Evolutionary conservation across 1,140 invertebrate genomes (phyloP), one percentile per base, ranked within the genome.

Genomic region (Gonioctena quinquepunctata): DNA sequence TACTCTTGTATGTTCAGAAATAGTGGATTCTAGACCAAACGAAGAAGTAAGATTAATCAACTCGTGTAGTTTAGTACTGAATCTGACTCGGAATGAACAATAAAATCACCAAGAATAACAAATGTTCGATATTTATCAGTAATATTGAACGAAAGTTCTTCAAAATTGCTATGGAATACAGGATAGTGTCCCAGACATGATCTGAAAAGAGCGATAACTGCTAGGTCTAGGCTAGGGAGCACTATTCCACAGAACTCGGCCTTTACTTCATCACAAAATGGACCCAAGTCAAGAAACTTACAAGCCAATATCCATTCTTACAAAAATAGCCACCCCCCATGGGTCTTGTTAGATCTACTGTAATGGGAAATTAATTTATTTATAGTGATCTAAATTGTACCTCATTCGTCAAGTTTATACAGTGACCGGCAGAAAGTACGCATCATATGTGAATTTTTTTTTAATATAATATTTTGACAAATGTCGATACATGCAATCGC

Each of bases 1-100:
- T 50, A 50, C 49, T 50, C 49, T 50, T 50, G 49, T 50, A 50
- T 5, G n/a, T 50, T 50, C 49, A 50, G 49, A 50, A 50, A 50
- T 50, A 50, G 49, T 50, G 4, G 49, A n/a, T 50, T 50, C 49
- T 50, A 50, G n/a, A 50, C 49, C 49, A 50, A 3, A 50, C 49
- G 49, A 50, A 50, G 49, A 50, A 50, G 49, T 50, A 50, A 50
- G 49, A 50, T 52, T 16, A 16, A 52, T 16, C 49, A 52, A 52
- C 49, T 52, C 49, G 49, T 52, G 49, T 1, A 52, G 1, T 11
- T 52, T 52, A 11, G 1, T 52, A 52, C 16, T 52, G 49, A 52
- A 52, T 52, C 49, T 52, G 49, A 6, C 49, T 52, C 49, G 49
- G 16, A 52, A 52, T 52, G 49, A 2, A 52, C 49, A 42, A 7